A percentile compares a stretch with the other conserved stretches of the same genome.
phyloP scores from a whole-genome alignment of 2,113 vertebrate genomes.

The Hypanus sabinus region DNA sequence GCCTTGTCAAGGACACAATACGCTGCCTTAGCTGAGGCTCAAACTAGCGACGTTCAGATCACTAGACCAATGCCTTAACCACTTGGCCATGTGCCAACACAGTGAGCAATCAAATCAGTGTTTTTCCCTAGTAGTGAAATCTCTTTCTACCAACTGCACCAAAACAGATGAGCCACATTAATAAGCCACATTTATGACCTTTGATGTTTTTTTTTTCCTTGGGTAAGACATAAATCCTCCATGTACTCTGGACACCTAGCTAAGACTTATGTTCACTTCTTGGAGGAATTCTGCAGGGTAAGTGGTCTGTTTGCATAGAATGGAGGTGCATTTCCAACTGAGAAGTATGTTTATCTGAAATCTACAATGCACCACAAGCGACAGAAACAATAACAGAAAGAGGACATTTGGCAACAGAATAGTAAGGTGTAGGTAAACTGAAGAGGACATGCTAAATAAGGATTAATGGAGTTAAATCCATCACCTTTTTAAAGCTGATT shows the following conservation, averaged over 20 bases:
- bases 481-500: neutral
- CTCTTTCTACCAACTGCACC: neutral
- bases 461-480: neutral
- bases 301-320: neutral
- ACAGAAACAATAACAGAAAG: neutral
- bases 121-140: neutral
- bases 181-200: neutral
- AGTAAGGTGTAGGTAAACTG: neutral
- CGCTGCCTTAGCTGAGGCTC: too few relatives aligned
- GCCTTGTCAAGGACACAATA: too few relatives aligned
- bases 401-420: neutral
- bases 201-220: neutral
- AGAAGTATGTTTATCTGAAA: neutral
- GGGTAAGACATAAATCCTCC: neutral
- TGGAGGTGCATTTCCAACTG: neutral
- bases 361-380: neutral
- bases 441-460: neutral
- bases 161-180: neutral
- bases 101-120: too few relatives aligned
- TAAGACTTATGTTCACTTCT: neutral
- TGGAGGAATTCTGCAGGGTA: neutral
- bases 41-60: too few relatives aligned
- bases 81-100: too few relatives aligned
- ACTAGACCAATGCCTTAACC: too few relatives aligned
- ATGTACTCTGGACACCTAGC: neutral